Base-by-base conservation (phyloP, 2,113 vertebrate species). In the Platichthys stellatus region DNA sequence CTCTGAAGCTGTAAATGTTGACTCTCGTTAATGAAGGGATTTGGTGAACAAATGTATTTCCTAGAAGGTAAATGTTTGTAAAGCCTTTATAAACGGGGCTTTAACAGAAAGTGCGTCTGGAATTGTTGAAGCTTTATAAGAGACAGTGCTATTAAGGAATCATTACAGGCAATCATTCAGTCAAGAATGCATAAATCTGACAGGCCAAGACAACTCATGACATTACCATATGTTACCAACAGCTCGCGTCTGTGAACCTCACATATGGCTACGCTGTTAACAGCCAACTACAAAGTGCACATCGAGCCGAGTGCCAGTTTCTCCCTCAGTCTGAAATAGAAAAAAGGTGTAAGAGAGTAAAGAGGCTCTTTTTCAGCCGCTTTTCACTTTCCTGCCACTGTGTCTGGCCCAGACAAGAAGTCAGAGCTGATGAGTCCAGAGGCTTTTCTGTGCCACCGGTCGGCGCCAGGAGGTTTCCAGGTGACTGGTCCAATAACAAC, bases 401-500 rank as follows among this genome's bases (percentile, higher is more conserved):
- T 15, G 59, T 15, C 5, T 31, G 28, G 20, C n/a, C 35, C 63
- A 18, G 40, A 69, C 57, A 69, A n/a, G 45, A 54, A 63, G 72
- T 61, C 40, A n/a, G 28, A 53, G 67, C 14, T 14, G 49, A 63
- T 78, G 61, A 76, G 63, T 57, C 58, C 18, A 9, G 12, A 54
- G 14, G 31, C 51, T 79, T 31, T 28, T 63, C 18, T 58, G 64
- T 74, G 53, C 47, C 71, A 75, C 49, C 54, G 68, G 53, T 45
- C 17, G 15, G 20, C 72, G 63, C 77, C 67, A 63, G 35, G 63
- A 58, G 26, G 68, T 58, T 58, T 57, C 26, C 45, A 24, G 47
- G 47, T 74, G 67, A 72, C 21, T 17, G 47, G 35, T 57, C 58
- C 54, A 43, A 79, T 66, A 71, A 77, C 54, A 54, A 38, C 51